phyloP scores from a whole-genome alignment of 2,113 vertebrate genomes.

The Xiphophorus hellerii region DNA sequence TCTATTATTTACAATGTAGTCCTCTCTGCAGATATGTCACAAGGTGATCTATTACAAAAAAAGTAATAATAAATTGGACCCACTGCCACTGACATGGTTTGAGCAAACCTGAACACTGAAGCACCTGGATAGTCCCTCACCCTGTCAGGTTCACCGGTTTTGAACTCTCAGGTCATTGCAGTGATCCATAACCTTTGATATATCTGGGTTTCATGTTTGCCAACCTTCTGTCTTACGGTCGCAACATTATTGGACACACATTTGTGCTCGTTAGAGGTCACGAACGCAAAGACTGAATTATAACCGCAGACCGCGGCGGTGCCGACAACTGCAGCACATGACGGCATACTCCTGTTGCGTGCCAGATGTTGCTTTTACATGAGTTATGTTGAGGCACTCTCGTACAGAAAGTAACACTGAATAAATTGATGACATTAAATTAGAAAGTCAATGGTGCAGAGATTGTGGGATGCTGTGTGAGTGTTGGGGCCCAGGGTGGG shows the following conservation, averaged over 20 bases:
- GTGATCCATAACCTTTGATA: conserved; percentile 51
- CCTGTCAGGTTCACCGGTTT: conserved; percentile 44
- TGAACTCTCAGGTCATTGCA: conserved; percentile 66
- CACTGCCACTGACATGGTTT: background rate
- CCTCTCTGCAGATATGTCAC: background rate
- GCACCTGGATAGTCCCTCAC: conserved; percentile 40
- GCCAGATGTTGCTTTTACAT: background rate
- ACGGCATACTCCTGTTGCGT: background rate
- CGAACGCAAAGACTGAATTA: conserved; percentile 13
- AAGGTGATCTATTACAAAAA: background rate
- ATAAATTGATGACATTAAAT: background rate
- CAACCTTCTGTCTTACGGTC: conserved; percentile 23
- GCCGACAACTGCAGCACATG: background rate
- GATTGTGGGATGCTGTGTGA: conserved; percentile 48
- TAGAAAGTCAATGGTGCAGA: background rate
- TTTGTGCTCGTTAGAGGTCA: conserved; percentile 18
- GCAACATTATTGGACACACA: conserved; percentile 34
- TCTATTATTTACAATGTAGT: background rate
- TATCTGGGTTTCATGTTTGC: conserved; percentile 17
- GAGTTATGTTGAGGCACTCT: background rate
- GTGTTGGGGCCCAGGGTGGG: conserved; percentile 8
- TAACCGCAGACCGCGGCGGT: background rate
- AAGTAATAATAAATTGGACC: no score
- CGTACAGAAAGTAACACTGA: background rate
- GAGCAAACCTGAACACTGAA: conserved; percentile 36